Conservation (phyloP, 2,113 vertebrate genomes). For the Phrynosoma blainvillii region DNA sequence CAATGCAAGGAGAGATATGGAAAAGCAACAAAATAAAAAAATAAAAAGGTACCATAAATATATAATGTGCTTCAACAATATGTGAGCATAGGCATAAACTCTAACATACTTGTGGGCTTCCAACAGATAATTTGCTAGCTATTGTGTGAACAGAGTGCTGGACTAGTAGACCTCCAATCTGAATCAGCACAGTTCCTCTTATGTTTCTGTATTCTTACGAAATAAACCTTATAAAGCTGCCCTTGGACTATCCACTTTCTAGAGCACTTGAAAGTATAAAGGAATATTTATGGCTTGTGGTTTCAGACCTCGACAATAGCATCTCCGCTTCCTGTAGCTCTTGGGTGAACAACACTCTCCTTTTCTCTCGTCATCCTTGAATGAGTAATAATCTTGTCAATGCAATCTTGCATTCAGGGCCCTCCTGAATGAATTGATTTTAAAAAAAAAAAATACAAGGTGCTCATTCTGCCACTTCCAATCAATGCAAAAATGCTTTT, state of each 20-base stretch:
- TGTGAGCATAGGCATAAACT: no score
- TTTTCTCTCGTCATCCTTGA: slow-evolving; percentile 22
- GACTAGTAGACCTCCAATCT: neutral
- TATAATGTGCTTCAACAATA: no score
- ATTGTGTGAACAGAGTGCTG: no score
- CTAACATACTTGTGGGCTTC: no score
- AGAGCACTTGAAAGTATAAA: neutral
- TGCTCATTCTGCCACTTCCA: slow-evolving; percentile 55
- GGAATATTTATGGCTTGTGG: slow-evolving; percentile 52
- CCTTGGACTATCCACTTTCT: neutral
- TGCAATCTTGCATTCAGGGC: slow-evolving; percentile 67
- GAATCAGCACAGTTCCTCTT: neutral
- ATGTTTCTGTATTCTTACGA: neutral
- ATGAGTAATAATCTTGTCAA: slow-evolving; percentile 69
- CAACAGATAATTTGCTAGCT: no score
- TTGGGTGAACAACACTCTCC: neutral
- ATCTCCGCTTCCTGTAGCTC: slow-evolving; percentile 66
- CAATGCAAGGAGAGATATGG: no score
- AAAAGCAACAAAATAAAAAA: no score
- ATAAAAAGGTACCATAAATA: no score
- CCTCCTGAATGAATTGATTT: slow-evolving; percentile 21
- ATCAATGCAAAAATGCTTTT: slow-evolving; percentile 75
- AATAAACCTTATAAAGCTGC: neutral
- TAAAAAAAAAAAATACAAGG: neutral
- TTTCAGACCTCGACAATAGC: slow-evolving; percentile 63